These are phyloP conservation scores for Amblyjoppa fuscipennis DNA, from an alignment of 2,888 invertebrate species.

Conservation along the genomic window DNA sequence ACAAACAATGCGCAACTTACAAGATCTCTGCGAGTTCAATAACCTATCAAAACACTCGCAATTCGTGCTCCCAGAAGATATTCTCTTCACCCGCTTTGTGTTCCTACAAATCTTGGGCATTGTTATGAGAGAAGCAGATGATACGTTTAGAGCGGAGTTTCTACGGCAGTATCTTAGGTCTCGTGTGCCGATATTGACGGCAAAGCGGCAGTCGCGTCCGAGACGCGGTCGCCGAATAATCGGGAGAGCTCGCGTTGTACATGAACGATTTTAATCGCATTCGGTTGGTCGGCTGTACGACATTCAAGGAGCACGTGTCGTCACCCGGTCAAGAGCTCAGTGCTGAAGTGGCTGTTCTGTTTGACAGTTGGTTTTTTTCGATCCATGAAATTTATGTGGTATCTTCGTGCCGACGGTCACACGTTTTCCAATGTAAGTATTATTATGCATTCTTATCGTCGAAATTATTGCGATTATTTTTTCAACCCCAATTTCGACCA, in stretches of 20 bases:
- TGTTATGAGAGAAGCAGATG: neutral
- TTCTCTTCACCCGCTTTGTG: neutral
- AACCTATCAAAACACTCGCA: neutral
- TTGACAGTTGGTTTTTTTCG: slow-evolving; percentile 15
- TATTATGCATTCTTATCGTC: neutral
- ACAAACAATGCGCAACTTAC: neutral
- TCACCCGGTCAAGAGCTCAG: slow-evolving; percentile 17
- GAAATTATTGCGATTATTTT: neutral
- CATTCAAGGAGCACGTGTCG: slow-evolving; percentile 38
- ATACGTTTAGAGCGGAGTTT: neutral
- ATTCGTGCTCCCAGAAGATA: neutral
- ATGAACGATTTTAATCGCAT: neutral
- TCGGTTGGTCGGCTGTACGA: neutral
- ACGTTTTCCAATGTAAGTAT: slow-evolving; percentile 48
- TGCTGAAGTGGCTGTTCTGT: slow-evolving; percentile 14
- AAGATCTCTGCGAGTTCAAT: neutral
- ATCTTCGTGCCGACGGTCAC: neutral
- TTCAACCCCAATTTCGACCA: no score
- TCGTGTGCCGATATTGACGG: neutral
- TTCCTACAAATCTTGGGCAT: neutral
- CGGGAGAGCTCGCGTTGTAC: neutral
- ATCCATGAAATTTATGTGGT: slow-evolving; percentile 43
- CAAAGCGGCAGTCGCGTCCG: slow-evolving; percentile 10
- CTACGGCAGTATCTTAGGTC: neutral
- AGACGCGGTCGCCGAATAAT: slow-evolving; percentile 21